Evolutionary conservation across 2,113 vertebrate genomes (phyloP).

Genomic region (Toxostoma redivivum): DNA sequence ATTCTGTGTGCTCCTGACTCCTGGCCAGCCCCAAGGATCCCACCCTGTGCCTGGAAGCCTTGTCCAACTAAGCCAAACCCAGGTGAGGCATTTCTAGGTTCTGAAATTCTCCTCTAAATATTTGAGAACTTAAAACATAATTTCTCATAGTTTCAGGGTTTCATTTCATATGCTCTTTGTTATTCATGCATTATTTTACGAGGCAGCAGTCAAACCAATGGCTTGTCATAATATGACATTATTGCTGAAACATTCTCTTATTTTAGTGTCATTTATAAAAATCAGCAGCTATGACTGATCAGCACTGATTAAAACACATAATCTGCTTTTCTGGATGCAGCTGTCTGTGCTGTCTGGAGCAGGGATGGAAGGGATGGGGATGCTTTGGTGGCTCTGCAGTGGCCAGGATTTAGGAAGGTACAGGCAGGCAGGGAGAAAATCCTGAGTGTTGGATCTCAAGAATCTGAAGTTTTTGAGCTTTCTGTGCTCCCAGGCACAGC

Average conservation of each 20-base stretch:
- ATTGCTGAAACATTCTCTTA: constrained; percentile 14
- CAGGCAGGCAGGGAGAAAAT: not conserved
- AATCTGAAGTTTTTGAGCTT: no score
- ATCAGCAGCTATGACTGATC: not conserved
- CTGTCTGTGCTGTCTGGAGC: not conserved
- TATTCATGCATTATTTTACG: constrained; percentile 10
- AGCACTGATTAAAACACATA: not conserved
- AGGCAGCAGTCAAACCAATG: constrained; percentile 4
- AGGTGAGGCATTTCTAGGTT: not conserved
- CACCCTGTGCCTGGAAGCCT: not conserved
- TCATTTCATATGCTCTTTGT: not conserved
- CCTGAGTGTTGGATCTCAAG: no score
- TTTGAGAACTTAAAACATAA: not conserved
- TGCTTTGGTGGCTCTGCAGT: not conserved
- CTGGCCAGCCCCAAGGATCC: not conserved
- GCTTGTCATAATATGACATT: constrained; percentile 20
- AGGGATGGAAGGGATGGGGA: not conserved
- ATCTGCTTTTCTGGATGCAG: not conserved
- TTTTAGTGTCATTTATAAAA: constrained; percentile 47
- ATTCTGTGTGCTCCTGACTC: not conserved
- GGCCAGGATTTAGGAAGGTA: fast-evolving
- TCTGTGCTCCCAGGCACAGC: no score
- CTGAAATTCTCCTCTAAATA: not conserved
- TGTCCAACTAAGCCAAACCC: not conserved
- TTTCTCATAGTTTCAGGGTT: not conserved